These are phyloP conservation scores for Eulimnadia texana DNA, from an alignment of 1,140 invertebrate genomes.

Conservation along the genomic window DNA sequence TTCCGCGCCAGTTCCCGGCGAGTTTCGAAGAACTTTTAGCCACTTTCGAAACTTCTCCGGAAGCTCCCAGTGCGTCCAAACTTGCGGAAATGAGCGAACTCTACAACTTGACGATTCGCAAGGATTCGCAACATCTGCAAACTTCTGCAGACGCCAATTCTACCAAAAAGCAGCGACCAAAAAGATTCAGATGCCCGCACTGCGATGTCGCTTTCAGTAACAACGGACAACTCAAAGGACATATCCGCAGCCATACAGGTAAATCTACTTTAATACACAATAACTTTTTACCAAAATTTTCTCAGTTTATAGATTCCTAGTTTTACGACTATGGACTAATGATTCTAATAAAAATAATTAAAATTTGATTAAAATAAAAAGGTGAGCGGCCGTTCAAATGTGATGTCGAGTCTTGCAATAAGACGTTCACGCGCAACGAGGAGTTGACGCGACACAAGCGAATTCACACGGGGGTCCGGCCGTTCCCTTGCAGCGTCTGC, in stretches of 20 bases:
- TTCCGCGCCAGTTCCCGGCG: too few relatives aligned
- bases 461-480: constrained; percentile 71
- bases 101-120: too few relatives aligned
- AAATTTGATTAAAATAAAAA: constrained; percentile 23
- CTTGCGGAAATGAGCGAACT: too few relatives aligned
- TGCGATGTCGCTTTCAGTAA: constrained; percentile 83
- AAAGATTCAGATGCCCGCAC: constrained; percentile 74
- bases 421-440: constrained; percentile 84
- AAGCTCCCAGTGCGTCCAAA: too few relatives aligned
- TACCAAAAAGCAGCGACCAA: constrained; percentile 55
- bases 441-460: constrained; percentile 79
- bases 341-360: background rate
- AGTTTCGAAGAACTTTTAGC: too few relatives aligned
- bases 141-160: background rate
- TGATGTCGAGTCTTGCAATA: constrained; percentile 63
- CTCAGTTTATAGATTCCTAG: background rate
- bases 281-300: background rate
- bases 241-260: constrained; percentile 81
- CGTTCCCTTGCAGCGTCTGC: constrained; percentile 61
- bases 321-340: background rate
- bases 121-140: too few relatives aligned
- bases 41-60: too few relatives aligned
- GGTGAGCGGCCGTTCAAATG: constrained; percentile 76
- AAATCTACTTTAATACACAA: constrained; percentile 19
- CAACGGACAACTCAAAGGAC: constrained; percentile 80